These are phyloP conservation scores for Dynastes hyllus DNA, from an alignment of 2,888 invertebrate species.

Conservation along the genomic window DNA sequence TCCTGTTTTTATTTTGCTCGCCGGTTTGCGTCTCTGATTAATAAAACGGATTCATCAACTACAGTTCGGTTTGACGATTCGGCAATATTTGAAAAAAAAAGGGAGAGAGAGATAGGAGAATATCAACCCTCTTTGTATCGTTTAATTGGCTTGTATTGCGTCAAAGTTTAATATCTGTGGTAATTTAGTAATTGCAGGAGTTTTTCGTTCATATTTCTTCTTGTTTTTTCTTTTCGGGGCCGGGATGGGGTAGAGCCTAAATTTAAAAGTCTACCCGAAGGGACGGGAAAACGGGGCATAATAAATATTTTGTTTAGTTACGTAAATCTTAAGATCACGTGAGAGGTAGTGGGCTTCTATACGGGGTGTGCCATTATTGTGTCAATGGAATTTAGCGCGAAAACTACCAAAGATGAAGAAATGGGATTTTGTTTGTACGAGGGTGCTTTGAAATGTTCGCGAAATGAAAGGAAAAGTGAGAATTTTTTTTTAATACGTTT, in stretches of 20 bases:
- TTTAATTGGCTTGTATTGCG: neutral
- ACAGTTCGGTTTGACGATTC: neutral
- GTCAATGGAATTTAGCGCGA: too few species aligned
- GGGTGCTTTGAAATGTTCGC: too few species aligned
- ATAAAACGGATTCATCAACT: neutral
- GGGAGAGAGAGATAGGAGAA: neutral
- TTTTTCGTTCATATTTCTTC: neutral
- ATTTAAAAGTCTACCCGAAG: neutral
- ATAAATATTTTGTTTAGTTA: neutral
- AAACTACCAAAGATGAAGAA: too few species aligned
- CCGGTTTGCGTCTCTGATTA: neutral
- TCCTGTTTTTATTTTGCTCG: neutral
- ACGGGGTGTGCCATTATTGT: neutral
- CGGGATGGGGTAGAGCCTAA: neutral
- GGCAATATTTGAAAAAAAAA: too few species aligned
- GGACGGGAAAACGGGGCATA: neutral
- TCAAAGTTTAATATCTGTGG: neutral
- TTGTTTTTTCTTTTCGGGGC: neutral
- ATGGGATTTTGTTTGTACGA: too few species aligned
- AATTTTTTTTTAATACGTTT: too few species aligned
- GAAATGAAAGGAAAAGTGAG: too few species aligned
- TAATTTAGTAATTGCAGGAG: neutral
- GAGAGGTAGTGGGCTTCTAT: neutral
- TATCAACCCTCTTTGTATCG: neutral
- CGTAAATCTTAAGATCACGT: neutral